Conservation (phyloP, 2,888 invertebrate species). For the Ephialtes manifestator region DNA sequence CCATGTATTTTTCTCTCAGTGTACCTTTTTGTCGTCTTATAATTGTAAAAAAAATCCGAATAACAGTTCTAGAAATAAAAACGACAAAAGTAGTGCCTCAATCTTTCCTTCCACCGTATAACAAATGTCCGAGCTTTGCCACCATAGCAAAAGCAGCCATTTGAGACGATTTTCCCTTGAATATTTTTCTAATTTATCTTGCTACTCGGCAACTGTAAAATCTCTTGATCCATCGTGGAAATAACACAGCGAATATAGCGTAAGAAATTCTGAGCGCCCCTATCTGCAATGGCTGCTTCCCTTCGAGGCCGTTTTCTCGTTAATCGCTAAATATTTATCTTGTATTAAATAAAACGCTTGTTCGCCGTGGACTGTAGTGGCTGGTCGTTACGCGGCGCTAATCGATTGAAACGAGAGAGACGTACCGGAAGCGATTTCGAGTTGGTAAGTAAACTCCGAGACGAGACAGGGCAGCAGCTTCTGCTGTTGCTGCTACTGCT, state of each 20-base stretch:
- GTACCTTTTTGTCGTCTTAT: slow-evolving; percentile 11
- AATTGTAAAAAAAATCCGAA: slow-evolving; percentile 13
- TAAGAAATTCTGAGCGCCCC: background rate
- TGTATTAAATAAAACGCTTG: slow-evolving; percentile 29
- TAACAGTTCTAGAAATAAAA: background rate
- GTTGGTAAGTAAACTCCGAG: slow-evolving; percentile 52
- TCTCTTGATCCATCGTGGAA: slow-evolving; percentile 43
- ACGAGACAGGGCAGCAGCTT: slow-evolving; percentile 24
- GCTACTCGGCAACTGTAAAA: slow-evolving; percentile 28
- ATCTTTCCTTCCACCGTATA: slow-evolving; percentile 34
- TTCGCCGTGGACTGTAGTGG: background rate
- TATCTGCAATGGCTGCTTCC: background rate
- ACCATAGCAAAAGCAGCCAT: background rate
- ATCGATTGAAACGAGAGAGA: slow-evolving; percentile 48
- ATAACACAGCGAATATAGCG: slow-evolving; percentile 36
- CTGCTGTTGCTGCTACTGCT: background rate
- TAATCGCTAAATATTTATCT: slow-evolving; percentile 48
- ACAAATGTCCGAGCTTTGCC: slow-evolving; percentile 25
- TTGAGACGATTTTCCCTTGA: slow-evolving; percentile 55
- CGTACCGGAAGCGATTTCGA: slow-evolving; percentile 54
- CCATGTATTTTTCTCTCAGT: too few relatives aligned
- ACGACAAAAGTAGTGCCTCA: background rate
- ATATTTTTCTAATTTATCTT: slow-evolving; percentile 72
- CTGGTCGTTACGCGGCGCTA: slow-evolving; percentile 37
- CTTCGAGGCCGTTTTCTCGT: slow-evolving; percentile 4